Conservation (phyloP, 2,113 vertebrate species). For the Terrapene triunguis region DNA sequence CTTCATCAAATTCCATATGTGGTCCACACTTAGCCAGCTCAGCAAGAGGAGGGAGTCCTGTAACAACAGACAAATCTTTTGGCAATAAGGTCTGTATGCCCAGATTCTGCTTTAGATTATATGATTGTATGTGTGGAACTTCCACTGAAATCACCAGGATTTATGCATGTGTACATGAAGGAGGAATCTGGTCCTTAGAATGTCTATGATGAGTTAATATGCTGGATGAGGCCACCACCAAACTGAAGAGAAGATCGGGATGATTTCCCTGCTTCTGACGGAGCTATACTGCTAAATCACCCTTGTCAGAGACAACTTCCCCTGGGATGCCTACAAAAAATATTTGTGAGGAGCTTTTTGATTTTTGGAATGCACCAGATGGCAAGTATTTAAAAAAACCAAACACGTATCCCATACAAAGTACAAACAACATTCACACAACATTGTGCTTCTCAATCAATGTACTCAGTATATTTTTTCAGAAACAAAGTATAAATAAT, state of each 20-base stretch:
- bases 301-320: neutral
- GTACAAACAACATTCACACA: neutral
- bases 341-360: neutral
- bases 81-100: neutral
- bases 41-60: constrained; percentile 83
- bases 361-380: neutral
- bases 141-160: neutral
- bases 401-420: rapidly evolving
- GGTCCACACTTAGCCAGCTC: constrained; percentile 91
- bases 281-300: neutral
- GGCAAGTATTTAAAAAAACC: neutral
- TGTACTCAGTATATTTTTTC: neutral
- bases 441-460: neutral
- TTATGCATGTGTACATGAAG: neutral
- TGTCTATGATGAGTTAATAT: neutral
- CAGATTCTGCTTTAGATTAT: neutral
- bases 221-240: neutral
- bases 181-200: neutral
- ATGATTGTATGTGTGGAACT: neutral
- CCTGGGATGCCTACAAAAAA: neutral
- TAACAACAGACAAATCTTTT: constrained; percentile 31
- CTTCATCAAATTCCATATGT: constrained; percentile 88
- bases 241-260: neutral
- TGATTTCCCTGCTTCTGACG: neutral
- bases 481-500: neutral